Evolutionary conservation across 2,797 vertebrate species (phyloP).

Genomic region (Hemibagrus guttatus): DNA sequence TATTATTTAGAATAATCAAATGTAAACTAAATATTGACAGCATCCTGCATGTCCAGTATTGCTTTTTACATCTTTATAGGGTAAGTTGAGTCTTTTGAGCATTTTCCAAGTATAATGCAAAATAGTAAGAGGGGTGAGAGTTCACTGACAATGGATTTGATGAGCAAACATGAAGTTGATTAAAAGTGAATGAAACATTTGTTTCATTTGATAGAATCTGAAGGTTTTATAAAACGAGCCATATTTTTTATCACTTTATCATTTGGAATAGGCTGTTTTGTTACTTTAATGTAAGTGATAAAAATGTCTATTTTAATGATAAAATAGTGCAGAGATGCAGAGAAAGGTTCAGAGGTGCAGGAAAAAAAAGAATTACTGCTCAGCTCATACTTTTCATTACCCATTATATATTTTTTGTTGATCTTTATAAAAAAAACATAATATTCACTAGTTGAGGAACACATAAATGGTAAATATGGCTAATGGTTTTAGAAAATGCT

Average conservation of each 20-base stretch:
- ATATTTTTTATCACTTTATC: not conserved
- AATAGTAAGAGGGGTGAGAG: not conserved
- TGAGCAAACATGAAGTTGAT: not conserved
- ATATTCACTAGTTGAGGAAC: not conserved
- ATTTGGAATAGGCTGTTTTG: not conserved
- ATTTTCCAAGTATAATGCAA: slow-evolving; percentile 20
- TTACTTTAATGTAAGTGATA: not conserved
- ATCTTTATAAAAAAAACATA: not conserved
- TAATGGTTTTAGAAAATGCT: not conserved
- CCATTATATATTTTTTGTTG: not conserved
- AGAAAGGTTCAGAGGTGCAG: not conserved
- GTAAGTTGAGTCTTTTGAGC: slow-evolving; percentile 11
- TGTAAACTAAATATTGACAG: slow-evolving; percentile 11
- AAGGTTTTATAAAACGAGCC: not conserved
- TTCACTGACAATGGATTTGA: not conserved
- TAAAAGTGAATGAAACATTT: not conserved
- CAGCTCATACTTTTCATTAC: not conserved
- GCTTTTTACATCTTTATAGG: slow-evolving; percentile 30
- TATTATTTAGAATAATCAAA: slow-evolving; percentile 23
- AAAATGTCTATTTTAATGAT: not conserved
- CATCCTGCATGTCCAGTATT: slow-evolving; percentile 40
- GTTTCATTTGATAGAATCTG: not conserved
- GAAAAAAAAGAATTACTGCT: not conserved
- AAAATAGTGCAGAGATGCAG: not conserved
- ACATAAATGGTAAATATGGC: not conserved